Evolutionary conservation across 2,797 vertebrate species (phyloP).

Genomic region (Cephalopachus bancanus): DNA sequence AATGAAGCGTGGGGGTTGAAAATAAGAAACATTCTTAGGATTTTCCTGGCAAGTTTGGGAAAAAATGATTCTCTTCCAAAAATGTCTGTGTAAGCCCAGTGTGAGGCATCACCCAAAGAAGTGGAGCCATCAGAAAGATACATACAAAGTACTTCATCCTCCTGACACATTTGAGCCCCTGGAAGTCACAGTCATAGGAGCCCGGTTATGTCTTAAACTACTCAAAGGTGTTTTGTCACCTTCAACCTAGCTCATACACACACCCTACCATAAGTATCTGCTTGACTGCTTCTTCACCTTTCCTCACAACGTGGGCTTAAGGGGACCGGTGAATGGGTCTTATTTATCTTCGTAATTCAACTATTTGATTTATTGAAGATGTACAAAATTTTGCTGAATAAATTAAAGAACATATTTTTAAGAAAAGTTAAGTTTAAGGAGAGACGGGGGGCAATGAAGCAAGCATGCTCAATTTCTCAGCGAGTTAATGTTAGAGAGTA

Average conservation of each 20-base stretch:
- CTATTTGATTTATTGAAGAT: neutral
- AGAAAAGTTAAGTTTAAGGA: neutral
- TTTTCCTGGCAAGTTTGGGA: neutral
- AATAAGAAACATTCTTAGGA: neutral
- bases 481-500: neutral
- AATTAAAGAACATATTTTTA: neutral
- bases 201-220: neutral
- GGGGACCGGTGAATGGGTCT: neutral
- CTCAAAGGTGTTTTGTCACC: neutral
- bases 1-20: neutral
- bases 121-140: neutral
- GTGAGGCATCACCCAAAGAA: neutral
- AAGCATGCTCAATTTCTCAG: neutral
- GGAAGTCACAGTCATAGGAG: neutral
- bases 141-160: too few relatives aligned
- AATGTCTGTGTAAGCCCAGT: neutral
- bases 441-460: neutral
- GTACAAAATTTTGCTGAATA: neutral
- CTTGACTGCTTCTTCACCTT: neutral
- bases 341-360: neutral
- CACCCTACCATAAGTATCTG: rapidly evolving
- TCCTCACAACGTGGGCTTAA: neutral
- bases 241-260: neutral
- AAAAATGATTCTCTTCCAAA: neutral
- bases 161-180: neutral